Evolutionary conservation across 2,888 invertebrate species (phyloP), one percentile per base, ranked within the genome.

Genomic region (Corbicula japonica): DNA sequence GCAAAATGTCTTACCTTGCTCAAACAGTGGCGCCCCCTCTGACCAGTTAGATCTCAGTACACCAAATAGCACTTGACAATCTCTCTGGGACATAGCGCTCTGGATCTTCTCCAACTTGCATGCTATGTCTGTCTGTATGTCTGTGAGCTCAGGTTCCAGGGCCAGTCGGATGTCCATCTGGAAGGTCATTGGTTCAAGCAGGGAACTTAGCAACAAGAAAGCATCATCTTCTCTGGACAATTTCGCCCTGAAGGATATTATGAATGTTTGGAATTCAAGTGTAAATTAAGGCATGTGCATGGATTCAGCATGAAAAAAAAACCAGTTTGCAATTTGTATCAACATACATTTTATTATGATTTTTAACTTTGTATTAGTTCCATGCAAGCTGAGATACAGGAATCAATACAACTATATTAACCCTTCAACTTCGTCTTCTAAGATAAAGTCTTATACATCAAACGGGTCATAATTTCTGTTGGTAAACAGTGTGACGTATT

Each of bases 11-110:
- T 60, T 72, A 89, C 90, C 89, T 84, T 86, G 84, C 34, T 80
- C 87, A 30, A 86, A 83, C 21, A 82, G 84, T 34, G 90, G 90
- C 6, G 90, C 88, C 6, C 91, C 90, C 75, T 91, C 93, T 61
- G 95, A 95, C 50, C 96, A 93, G 90, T 97, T 97, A 77, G 97
- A 96, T 2, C 95, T 95, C 95, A 96, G 96, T 3, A 97, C 96
- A 0, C 96, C 95, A 38, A 96, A 94, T 62, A 96, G 94, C 0
- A 96, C 96, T 15, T 96, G 95, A 10, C 97, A 93, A 92, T 97
- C 97, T 90, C 95, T 95, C 93, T 96, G 96, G 0, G 96, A 96
- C 18, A 97, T 92, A 88, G 96, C 96, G 2, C 97, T 93, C 80
- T 95, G 77, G 0, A 84, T 80, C 34, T 56, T 94, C 84, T 97